Percentiles rank a stretch among this genome's conserved stretches.
These are phyloP conservation scores for Drosophila diplacantha DNA, from an alignment of 2,888 invertebrate genomes.

Conservation along the genomic window DNA sequence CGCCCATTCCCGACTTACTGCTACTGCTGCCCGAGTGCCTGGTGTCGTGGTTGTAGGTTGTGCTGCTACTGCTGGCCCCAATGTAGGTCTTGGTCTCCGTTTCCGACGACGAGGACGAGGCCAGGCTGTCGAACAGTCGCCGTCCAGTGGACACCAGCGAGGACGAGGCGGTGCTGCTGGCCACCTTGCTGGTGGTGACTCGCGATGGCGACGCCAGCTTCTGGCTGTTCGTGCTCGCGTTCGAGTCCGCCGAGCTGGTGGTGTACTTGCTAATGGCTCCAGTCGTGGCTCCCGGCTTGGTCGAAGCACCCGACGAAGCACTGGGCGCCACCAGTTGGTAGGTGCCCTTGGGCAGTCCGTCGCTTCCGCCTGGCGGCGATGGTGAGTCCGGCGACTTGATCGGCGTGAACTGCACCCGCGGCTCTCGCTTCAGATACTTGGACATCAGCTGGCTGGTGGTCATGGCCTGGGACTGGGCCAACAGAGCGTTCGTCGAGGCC, in stretches of 20 bases:
- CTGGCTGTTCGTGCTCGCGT: slow-evolving; percentile 52
- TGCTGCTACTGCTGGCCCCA: slow-evolving; percentile 63
- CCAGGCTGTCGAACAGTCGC: slow-evolving; percentile 73
- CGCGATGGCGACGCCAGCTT: slow-evolving; percentile 72
- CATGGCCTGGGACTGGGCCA: slow-evolving; percentile 77
- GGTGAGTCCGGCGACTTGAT: slow-evolving; percentile 76
- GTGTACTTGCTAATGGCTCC: slow-evolving; percentile 69
- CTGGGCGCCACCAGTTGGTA: slow-evolving; percentile 70
- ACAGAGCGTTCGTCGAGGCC: slow-evolving; percentile 74
- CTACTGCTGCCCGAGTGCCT: slow-evolving; percentile 71
- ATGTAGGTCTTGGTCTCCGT: slow-evolving; percentile 67
- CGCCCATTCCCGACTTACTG: slow-evolving; percentile 67
- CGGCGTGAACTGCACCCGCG: slow-evolving; percentile 76
- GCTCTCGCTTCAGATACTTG: slow-evolving; percentile 76
- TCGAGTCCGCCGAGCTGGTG: slow-evolving; percentile 48
- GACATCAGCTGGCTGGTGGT: slow-evolving; percentile 77
- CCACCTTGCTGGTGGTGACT: slow-evolving; percentile 52
- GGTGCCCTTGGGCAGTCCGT: slow-evolving; percentile 74
- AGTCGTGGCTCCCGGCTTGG: slow-evolving; percentile 58
- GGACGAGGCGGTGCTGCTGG: slow-evolving; percentile 56
- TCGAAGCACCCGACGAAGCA: slow-evolving; percentile 10
- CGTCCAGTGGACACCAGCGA: slow-evolving; percentile 72
- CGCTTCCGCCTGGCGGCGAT: slow-evolving; percentile 73
- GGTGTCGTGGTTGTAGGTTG: slow-evolving; percentile 73
- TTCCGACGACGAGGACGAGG: slow-evolving; percentile 68